Evolutionary conservation across 2,888 invertebrate genomes (phyloP), one percentile per base, ranked within the genome.

Genomic region (Leucophenga maculata): DNA sequence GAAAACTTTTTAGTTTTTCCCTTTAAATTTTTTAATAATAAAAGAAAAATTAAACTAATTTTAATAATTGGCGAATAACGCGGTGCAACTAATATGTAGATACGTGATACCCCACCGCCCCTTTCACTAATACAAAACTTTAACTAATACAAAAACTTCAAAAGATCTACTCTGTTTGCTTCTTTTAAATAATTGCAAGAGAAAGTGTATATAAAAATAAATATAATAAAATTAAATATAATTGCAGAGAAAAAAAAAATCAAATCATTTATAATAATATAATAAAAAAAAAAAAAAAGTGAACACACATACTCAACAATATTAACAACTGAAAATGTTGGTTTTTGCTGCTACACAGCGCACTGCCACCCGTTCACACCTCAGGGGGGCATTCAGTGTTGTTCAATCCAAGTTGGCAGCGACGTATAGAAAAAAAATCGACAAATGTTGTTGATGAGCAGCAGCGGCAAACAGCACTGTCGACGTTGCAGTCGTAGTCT

Each of bases 401-500:
- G 8, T 39, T 39, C 3, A 39, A 39, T 39, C 11, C 39, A 39
- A 39, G 39, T 11, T 11, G 39, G 39, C 32, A 8, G 8, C 8
- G 39, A 39, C 8, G 39, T 39, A 39, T 32, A 32, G 32, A 3
- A 32, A 32, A 32, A 32, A 32, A n/a, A n/a, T 26, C 39, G 3
- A 54, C 18, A 54, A 18, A 54, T 22, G 54, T 20, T 16, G 16
- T 20, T 22, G 54, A 54, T 22, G 54, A 54, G 20, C 54, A 54
- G 20, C 18, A 54, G 22, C 54, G 18, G 22, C 18, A 54, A 54
- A 54, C 6, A 54, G 8, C 8, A 9, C 11, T 9, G 39, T 8
- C 39, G 39, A 39, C 39, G 39, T 39, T 62, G 54, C 55, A 71
- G 50, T 48, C 68, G 22, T 46, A 44, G 22, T 48, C 26, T 57